Evolutionary conservation across 2,888 invertebrate genomes (phyloP), one percentile per base, ranked within the genome.

Genomic region (Oligia fasciuncula): DNA sequence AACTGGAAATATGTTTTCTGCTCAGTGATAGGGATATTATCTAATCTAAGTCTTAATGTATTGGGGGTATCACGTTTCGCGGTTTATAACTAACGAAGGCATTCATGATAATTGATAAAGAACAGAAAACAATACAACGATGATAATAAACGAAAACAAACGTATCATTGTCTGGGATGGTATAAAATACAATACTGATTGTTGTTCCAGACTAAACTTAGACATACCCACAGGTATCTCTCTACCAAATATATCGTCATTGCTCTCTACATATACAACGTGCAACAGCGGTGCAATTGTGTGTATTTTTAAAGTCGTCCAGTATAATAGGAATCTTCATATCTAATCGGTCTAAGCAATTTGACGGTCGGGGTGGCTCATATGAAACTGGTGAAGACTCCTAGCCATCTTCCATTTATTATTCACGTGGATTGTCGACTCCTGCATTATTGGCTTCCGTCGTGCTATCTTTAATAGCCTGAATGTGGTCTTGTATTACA

Each of bases 271-370:
- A 90, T 83, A 88, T 87, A 85, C 87, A 88, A 90, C 91, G 88
- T 93, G 93, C 93, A 93, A 92, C 91, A 94, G 91, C 91, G 90
- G 90, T 93, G 93, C 94, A 94, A 94, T 95, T 95, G 95, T 92
- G 93, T 94, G 95, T 95, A 95, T 96, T 96, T 96, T 94, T 94
- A 94, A 93, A 93, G 89, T 89, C 90, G 91, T 88, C 94, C 94
- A 94, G 92, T 90, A 70, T 89, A 90, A 81, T 86, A 87, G 85
- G 92, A 91, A 85, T 90, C 92, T 84, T 86, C 82, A 83, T 84
- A 86, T 87, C 80, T 80, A 86, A 81, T 87, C 86, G 80, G 76
- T 79, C 79, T 79, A 83, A 86, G 85, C 84, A 77, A 81, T 83
- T 74, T 46, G 78, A 86, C 88, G 89, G 88, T 90, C 89, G 90